Evolutionary conservation across 1,140 invertebrate genomes (phyloP).

Genomic region (Drosophila sproati): DNA sequence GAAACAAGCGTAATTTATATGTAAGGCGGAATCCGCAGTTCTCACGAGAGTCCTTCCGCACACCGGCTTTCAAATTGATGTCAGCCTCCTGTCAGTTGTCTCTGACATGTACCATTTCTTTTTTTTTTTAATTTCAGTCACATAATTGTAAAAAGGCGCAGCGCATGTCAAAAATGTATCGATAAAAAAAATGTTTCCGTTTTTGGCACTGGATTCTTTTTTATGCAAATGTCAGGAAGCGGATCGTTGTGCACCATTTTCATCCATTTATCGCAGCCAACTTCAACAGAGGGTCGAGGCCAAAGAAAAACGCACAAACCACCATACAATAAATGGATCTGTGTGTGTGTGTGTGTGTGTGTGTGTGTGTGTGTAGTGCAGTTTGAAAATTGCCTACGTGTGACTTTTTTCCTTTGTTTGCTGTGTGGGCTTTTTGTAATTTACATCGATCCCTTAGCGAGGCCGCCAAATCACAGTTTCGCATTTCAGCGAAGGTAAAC

Average conservation of each 20-base stretch:
- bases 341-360: slow-evolving; percentile 4
- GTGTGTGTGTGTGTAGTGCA: slow-evolving; percentile 17
- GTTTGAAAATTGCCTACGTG: slow-evolving; percentile 51
- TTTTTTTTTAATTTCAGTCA: slow-evolving; percentile 43
- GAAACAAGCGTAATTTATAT: slow-evolving; percentile 52
- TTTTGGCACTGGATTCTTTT: slow-evolving; percentile 43
- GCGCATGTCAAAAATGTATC: slow-evolving; percentile 37
- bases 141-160: slow-evolving; percentile 36
- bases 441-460: slow-evolving; percentile 27
- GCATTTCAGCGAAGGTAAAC: slow-evolving; percentile 52
- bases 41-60: not conserved
- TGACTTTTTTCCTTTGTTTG: slow-evolving; percentile 20
- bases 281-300: slow-evolving; percentile 45
- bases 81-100: slow-evolving; percentile 1
- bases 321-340: not conserved
- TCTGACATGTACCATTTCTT: not conserved
- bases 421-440: slow-evolving; percentile 1
- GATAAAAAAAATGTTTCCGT: slow-evolving; percentile 71
- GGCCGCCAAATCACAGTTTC: slow-evolving; percentile 40
- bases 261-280: slow-evolving; percentile 62
- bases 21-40: slow-evolving; percentile 1
- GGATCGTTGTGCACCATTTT: slow-evolving; percentile 75
- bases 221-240: slow-evolving; percentile 74
- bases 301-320: slow-evolving; percentile 30
- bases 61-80: slow-evolving; percentile 25